Evolutionary conservation across 2,113 vertebrate genomes (phyloP), one percentile per base, ranked within the genome.

Genomic region (Mugil cephalus): DNA sequence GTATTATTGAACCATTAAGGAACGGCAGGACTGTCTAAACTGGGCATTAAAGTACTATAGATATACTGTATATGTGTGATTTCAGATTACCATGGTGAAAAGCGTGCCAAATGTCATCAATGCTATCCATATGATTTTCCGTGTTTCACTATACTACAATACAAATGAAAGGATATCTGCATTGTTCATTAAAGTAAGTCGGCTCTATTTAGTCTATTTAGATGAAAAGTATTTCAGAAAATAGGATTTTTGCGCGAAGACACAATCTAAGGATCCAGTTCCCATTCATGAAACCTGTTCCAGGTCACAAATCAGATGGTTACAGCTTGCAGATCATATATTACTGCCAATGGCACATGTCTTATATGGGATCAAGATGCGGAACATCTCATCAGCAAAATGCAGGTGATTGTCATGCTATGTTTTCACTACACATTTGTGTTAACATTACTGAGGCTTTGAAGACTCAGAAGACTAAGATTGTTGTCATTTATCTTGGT

Each of bases 241-340:
- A 50, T 19, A 8, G 36, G 10, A 2, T 19, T 40, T 48, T 30
- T 4, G 42, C 17, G 4, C 8, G 8, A 67, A 13, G 0, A 60
- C 0, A 10, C 21, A 19, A 34, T 46, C 3, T 10, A 58, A 19
- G 8, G 17, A 47, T 24, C 14, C n/a, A 47, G 0, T 47, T 51
- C 6, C 8, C 50, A 39, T 12, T 43, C 39, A 1, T 50, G 7
- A 67, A 60, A 71, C 46, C 30, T 18, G 12, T 19, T 12, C 54
- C 83, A 97, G 96, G 93, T 97, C 62, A 96, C 95, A 74, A 95
- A 95, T 83, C 95, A 96, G 82, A 95, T 97, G 95, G 91, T 97
- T 61, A 94, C 85, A 21, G 82, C 93, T 0, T 97, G 95, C 82
- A 96, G 87, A 85, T 92, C 92, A 4, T 95, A 97, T 59, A 95